Evolutionary conservation across 2,888 invertebrate species (phyloP), one percentile per base, ranked within the genome.

Genomic region (Synanthedon formicaeformis): DNA sequence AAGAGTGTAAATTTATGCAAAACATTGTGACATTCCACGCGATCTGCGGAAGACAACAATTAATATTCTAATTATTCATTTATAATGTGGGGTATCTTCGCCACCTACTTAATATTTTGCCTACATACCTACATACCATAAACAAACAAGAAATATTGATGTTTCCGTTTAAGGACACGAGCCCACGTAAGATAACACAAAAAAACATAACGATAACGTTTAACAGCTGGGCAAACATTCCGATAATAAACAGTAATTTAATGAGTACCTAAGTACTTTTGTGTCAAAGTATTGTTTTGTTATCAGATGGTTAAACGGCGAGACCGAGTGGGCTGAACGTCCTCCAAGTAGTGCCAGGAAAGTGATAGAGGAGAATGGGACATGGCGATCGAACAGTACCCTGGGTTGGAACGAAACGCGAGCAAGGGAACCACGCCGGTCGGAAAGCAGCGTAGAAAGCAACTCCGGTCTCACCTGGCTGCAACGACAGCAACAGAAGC

Each of bases 401-500:
- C 61, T 82, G 53, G 84, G 83, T 3, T 86, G 85, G 86, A 77
- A 81, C 40, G 86, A 87, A 56, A 56, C 68, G 4, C 69, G 82
- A 8, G 69, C 70, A 10, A 64, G 82, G 50, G 86, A 86, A 58
- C 77, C 83, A 0, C 70, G 84, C 8, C 71, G 84, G n/a, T 82
- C 84, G 2, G 85, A 84, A 60, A 79, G 81, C 52, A 72, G 71
- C 45, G 66, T 71, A 11, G 85, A 81, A 56, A 78, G 77, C 48
- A 78, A 78, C 58, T 81, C 87, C n/a, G 89, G 89, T 23, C 81
- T 92, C 59, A 92, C 94, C 53, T 95, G 95, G 95, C 88, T 95
- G 57, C 94, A 94, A 76, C 89, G 92, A 60, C 95, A 95, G 71
- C 95, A 95, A 70, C 90, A 93, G 73, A 94, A 94, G 73, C 88